Percentiles rank a stretch among this genome's conserved stretches.
Evolutionary conservation across 2,888 invertebrate genomes (phyloP).

Genomic region (Torymus tubicola): DNA sequence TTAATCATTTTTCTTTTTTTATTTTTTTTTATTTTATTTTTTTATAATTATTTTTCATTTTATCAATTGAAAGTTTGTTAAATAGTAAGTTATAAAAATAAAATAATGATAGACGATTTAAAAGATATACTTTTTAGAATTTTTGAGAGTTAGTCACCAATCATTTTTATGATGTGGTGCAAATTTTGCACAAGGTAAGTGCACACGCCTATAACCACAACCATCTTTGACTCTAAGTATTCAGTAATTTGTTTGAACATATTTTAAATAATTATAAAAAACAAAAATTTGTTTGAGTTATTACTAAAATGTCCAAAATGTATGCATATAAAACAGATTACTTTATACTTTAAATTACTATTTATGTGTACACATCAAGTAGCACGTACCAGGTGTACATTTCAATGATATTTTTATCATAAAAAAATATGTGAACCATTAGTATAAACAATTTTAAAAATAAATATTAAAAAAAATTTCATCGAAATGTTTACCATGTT

Average conservation of each 20-base stretch:
- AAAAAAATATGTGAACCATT: neutral
- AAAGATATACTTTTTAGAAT: constrained; percentile 6
- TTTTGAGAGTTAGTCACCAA: constrained; percentile 62
- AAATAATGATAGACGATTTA: neutral
- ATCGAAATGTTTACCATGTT: constrained; percentile 61
- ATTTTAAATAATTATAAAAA: neutral
- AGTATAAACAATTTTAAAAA: neutral
- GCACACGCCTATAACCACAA: constrained; percentile 72
- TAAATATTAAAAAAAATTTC: constrained; percentile 39
- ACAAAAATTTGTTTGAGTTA: neutral
- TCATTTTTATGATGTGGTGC: constrained; percentile 56
- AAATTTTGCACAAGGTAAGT: constrained; percentile 69
- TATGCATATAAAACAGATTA: constrained; percentile 64
- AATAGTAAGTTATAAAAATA: constrained; percentile 19
- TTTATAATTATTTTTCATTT: neutral
- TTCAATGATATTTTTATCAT: constrained; percentile 59
- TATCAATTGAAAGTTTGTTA: neutral
- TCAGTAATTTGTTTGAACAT: constrained; percentile 69
- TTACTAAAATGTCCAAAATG: constrained; percentile 59
- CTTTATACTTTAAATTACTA: constrained; percentile 59
- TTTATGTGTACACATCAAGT: constrained; percentile 63
- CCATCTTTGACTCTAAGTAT: constrained; percentile 73
- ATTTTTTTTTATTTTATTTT: neutral
- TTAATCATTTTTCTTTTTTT: neutral
- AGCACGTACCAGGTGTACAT: constrained; percentile 66